Percentiles rank a stretch among this genome's conserved stretches.
phyloP scores from a whole-genome alignment of 2,888 invertebrate species.

The Drosophila mercatorum region DNA sequence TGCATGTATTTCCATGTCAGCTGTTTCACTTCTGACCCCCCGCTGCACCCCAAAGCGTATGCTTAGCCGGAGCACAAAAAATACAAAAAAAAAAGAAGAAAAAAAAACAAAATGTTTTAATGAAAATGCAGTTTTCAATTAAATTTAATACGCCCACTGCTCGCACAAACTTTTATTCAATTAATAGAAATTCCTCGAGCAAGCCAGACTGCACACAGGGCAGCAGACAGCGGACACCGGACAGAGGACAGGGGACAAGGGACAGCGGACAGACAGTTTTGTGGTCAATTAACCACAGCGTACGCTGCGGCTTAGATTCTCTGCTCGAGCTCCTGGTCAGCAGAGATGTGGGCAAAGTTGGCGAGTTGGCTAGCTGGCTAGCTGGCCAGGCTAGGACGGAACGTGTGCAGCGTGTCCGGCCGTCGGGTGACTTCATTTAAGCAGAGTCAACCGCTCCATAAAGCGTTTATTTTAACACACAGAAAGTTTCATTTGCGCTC shows the following conservation, averaged over 20 bases:
- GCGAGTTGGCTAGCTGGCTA: background rate
- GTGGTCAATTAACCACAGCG: conserved; percentile 69
- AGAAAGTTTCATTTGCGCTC: conserved; percentile 49
- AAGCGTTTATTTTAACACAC: conserved; percentile 50
- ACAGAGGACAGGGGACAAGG: background rate
- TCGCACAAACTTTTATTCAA: conserved; percentile 56
- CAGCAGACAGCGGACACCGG: background rate
- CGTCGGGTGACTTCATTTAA: conserved; percentile 68
- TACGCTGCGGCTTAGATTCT: conserved; percentile 27
- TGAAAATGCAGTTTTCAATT: conserved; percentile 33
- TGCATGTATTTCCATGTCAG: conserved; percentile 13
- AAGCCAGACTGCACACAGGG: conserved; percentile 10
- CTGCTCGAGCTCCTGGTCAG: conserved; percentile 9
- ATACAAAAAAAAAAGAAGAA: background rate
- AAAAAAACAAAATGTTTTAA: conserved; percentile 7
- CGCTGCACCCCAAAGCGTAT: conserved; percentile 20
- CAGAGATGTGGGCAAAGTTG: conserved; percentile 51
- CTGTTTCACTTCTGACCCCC: background rate
- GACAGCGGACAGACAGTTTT: conserved; percentile 22
- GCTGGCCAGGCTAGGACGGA: background rate
- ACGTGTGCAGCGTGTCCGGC: conserved; percentile 13
- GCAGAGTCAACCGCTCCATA: conserved; percentile 46
- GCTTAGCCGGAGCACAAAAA: conserved; percentile 8
- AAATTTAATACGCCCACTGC: conserved; percentile 27
- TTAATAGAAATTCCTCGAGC: conserved; percentile 49